Base-by-base conservation (phyloP, 2,888 invertebrate genomes). In the Aleiodes alternator region DNA sequence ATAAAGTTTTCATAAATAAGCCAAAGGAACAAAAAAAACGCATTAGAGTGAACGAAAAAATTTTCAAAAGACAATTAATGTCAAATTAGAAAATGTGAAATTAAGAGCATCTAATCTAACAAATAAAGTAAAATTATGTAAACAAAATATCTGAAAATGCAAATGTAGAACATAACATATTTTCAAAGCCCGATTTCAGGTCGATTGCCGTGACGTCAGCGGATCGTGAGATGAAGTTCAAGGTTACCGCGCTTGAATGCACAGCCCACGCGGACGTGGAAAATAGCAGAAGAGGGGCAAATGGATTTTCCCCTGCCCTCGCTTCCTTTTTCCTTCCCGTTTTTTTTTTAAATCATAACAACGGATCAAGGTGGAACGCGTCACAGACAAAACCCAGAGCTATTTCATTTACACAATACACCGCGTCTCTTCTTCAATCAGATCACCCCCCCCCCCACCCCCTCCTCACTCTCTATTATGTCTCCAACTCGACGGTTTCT, bases 171-270 rank as follows among this genome's bases (percentile, higher is more conserved):
- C 14, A 16, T 16, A n/a, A 55, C 61, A 38, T 12, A 34, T 59
- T 59, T 57, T 38, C 48, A 43, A 43, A 64, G 43, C 14, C 64
- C 76, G 81, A 83, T 87, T 87, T 85, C 84, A 84, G 87, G 85
- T 88, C 87, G 88, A 88, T 88, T 84, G 82, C 82, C 83, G 82
- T 89, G 88, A 89, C 88, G 88, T 87, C 86, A 86, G 83, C 34
- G 80, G 80, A 82, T 85, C 84, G 83, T 77, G 83, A 85, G 87
- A 87, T 88, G 88, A 88, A 88, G 88, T 89, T 89, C 88, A 89
- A 89, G 88, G 88, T 86, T 85, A 81, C 72, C 82, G 79, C 82
- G 84, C 85, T 82, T 79, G 81, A 84, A 82, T 85, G 84, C 86
- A 77, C 85, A 83, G 81, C 86, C 86, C 85, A 86, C 86, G 84